Evolutionary conservation across 2,113 vertebrate genomes (phyloP).

Genomic region (Capricornis sumatraensis): DNA sequence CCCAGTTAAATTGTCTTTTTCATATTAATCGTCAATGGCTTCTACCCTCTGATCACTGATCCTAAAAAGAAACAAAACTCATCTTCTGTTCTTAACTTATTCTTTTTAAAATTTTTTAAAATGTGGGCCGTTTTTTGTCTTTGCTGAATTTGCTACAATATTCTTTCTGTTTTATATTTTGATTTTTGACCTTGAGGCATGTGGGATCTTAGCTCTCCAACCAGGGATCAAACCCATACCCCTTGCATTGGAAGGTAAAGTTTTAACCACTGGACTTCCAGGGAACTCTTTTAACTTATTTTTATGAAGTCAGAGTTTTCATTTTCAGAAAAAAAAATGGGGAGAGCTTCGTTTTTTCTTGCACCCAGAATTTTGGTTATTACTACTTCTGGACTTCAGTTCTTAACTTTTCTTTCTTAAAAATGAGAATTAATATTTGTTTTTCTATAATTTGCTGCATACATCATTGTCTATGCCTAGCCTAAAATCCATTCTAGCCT

Average conservation of each 20-base stretch:
- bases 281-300: background rate
- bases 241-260: background rate
- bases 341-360: background rate
- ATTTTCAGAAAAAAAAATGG: background rate
- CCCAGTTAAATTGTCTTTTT: background rate
- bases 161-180: background rate
- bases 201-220: background rate
- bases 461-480: background rate
- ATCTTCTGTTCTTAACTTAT: background rate
- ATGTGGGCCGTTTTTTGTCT: background rate
- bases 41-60: background rate
- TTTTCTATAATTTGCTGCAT: background rate
- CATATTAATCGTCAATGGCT: background rate
- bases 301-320: constrained; percentile 14
- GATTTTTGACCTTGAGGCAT: background rate
- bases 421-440: background rate
- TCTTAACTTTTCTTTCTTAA: background rate
- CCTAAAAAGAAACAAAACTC: constrained; percentile 6
- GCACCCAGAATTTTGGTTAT: background rate
- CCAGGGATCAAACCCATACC: background rate
- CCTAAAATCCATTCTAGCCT: background rate
- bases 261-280: background rate
- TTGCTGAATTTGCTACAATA: background rate
- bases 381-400: background rate
- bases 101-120: background rate